Evolutionary conservation across 2,888 invertebrate genomes (phyloP).

Genomic region (Drosophila neonasuta): DNA sequence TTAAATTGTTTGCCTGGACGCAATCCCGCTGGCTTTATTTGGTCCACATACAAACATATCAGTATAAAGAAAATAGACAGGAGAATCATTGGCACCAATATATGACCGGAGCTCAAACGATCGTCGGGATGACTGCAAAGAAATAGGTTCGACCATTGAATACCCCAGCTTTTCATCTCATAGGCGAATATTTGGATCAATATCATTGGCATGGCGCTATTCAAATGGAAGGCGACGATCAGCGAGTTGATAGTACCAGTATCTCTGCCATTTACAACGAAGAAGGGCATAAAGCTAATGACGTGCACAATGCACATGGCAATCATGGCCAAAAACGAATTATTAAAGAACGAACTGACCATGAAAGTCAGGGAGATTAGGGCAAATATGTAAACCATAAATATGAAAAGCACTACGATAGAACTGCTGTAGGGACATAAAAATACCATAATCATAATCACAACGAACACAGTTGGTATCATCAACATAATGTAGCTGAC

Average conservation of each 20-base stretch:
- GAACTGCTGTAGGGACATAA: slow-evolving; percentile 22
- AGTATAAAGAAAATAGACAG: slow-evolving; percentile 84
- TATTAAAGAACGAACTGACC: slow-evolving; percentile 89
- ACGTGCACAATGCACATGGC: slow-evolving; percentile 89
- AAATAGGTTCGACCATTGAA: slow-evolving; percentile 83
- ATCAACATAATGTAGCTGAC: slow-evolving; percentile 24
- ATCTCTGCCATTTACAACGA: slow-evolving; percentile 48
- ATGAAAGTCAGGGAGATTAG: slow-evolving; percentile 89
- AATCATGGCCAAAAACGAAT: slow-evolving; percentile 89
- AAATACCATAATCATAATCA: slow-evolving; percentile 25
- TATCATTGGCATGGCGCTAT: slow-evolving; percentile 48
- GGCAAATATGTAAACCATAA: slow-evolving; percentile 87
- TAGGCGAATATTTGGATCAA: slow-evolving; percentile 18
- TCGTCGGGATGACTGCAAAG: slow-evolving; percentile 85
- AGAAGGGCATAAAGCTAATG: slow-evolving; percentile 86
- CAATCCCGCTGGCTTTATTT: slow-evolving; percentile 90
- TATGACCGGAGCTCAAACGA: slow-evolving; percentile 85
- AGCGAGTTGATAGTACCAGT: neutral
- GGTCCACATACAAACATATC: slow-evolving; percentile 91
- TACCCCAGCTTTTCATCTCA: slow-evolving; percentile 83
- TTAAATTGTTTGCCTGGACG: slow-evolving; percentile 91
- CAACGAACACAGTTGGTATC: slow-evolving; percentile 30
- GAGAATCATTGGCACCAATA: slow-evolving; percentile 86
- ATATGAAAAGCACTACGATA: slow-evolving; percentile 84
- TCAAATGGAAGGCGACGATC: slow-evolving; percentile 24